Base-by-base conservation (phyloP, 2,797 vertebrate species). In the Gallinago stenura region DNA sequence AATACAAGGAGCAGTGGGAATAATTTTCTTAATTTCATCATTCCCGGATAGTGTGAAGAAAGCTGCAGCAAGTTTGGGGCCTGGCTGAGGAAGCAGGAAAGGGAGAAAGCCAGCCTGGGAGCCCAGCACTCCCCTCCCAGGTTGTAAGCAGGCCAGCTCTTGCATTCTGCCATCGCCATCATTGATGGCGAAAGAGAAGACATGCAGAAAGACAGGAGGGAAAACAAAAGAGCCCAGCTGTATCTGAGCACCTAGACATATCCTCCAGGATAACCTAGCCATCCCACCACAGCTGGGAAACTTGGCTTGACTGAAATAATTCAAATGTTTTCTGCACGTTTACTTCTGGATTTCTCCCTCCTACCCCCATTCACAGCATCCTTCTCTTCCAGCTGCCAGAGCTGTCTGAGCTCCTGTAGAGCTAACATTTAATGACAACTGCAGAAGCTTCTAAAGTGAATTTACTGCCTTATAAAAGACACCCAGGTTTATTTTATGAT, bases 381-480 rank as follows among this genome's bases (percentile, higher is more conserved):
- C 41, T 92, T 85, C 72, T 68, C 71, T 84, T 35, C 26, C 66
- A 92, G 66, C 73, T 96, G 88, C 76, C 72, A 86, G 69, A 81
- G 43, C 41, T 76, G 37, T 48, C 83, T 72, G 78, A 90, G 39
- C 68, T 92, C 58, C 91, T 46, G 21, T 48, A 66, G 68, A 84
- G 60, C 60, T 87, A 89, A 73, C 68, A 45, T 65, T 73, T 91
- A 85, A 80, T 64, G 56, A 83, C 68, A 87, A 87, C 64, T 83
- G 84, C 87, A 96, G 89, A 95, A 95, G 60, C 56, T 61, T 57
- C 69, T 85, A 2, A 91, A 94, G 84, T 68, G 60, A 85, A 85
- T 91, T 90, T 80, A 85, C 71, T 73, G 68, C 75, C 87, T 87
- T 80, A 73, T 83, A 80, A 12, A 89, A 87, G 78, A 87, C 76